Percentiles rank a stretch among this genome's conserved stretches.
phyloP scores from a whole-genome alignment of 2,888 invertebrate genomes.

The Proisotoma minuta region DNA sequence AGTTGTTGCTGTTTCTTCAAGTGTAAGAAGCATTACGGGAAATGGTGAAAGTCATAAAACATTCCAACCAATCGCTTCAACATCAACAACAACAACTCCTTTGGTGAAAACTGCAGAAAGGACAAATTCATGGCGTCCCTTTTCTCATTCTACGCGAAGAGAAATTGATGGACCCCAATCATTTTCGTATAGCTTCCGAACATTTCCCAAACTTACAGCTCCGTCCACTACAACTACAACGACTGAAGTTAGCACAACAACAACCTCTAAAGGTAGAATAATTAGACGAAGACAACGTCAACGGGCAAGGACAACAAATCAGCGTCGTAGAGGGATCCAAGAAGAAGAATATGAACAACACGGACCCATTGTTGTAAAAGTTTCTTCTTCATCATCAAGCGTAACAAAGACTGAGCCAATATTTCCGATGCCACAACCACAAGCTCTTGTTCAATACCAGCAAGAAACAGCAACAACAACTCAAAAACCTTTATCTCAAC shows the following conservation, averaged over 20 bases:
- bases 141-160: neutral
- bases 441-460: neutral
- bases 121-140: neutral
- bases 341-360: too few relatives aligned
- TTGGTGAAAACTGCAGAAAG: neutral
- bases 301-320: conserved; percentile 4
- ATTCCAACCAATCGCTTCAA: too few relatives aligned
- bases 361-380: neutral
- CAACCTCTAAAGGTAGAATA: neutral
- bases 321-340: too few relatives aligned
- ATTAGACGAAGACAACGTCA: conserved; percentile 3
- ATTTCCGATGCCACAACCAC: too few relatives aligned
- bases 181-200: neutral
- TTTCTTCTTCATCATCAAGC: neutral
- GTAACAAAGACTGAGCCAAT: neutral
- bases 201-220: neutral
- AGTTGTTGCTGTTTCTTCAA: neutral
- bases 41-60: too few relatives aligned
- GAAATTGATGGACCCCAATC: neutral
- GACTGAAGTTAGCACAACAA: neutral
- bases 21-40: too few relatives aligned
- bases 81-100: neutral
- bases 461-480: conserved; percentile 14
- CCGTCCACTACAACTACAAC: neutral
- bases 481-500: conserved; percentile 21